Conservation (phyloP, 35 echinoderm and acorn worm genomes). For the Chiridota heheva region DNA sequence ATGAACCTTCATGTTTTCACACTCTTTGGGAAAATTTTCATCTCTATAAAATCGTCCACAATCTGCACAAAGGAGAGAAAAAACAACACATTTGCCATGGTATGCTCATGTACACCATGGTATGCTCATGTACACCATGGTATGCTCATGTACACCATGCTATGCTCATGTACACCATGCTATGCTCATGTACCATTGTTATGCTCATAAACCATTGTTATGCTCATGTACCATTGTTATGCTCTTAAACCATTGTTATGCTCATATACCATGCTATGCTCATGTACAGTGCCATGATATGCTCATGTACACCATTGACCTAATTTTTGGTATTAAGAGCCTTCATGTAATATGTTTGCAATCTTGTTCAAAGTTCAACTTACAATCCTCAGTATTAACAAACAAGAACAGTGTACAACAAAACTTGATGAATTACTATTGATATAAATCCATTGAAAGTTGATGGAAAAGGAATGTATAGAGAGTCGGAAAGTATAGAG, state of each 20-base stretch:
- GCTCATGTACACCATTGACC: no score
- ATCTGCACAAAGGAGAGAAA: conserved; percentile 27
- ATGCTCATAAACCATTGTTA: background rate
- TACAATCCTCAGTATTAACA: no score
- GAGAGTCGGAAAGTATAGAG: no score
- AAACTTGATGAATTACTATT: no score
- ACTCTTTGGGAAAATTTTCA: conserved; percentile 55
- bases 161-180: background rate
- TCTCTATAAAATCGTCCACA: conserved; percentile 40
- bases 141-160: no score
- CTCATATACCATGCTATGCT: background rate
- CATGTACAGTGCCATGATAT: background rate
- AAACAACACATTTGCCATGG: background rate
- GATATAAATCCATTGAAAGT: no score
- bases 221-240: background rate
- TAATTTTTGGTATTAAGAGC: no score
- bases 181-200: background rate
- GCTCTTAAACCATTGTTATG: background rate
- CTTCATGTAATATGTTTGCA: no score
- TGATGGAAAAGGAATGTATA: no score
- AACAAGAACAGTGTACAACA: no score
- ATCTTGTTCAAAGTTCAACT: no score
- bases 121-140: no score
- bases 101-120: background rate
- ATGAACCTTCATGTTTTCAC: conserved; percentile 21